Evolutionary conservation across 2,888 invertebrate species (phyloP).

Genomic region (Orthosia cruda): DNA sequence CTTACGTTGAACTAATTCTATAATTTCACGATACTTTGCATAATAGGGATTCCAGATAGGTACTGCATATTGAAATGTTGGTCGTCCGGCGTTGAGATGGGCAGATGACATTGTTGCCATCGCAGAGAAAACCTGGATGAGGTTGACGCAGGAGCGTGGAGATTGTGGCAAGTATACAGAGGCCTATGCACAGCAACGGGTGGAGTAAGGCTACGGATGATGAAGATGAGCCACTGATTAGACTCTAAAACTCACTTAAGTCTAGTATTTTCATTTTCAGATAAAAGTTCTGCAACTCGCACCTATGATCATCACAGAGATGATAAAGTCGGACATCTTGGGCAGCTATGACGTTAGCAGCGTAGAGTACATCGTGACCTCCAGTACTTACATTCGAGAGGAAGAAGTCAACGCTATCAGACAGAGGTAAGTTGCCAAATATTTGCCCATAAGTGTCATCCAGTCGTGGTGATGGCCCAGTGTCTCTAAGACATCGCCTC

Average conservation of each 20-base stretch:
- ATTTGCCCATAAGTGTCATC: neutral
- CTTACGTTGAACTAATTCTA: no score
- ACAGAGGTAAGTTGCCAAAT: constrained; percentile 30
- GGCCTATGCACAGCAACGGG: no score
- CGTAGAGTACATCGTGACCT: constrained; percentile 60
- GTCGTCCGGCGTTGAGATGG: no score
- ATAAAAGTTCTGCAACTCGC: constrained; percentile 59
- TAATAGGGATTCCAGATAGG: no score
- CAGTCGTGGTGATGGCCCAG: neutral
- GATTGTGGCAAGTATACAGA: no score
- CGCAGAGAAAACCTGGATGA: no score
- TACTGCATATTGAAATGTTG: no score
- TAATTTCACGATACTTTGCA: no score
- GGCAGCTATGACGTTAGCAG: constrained; percentile 64
- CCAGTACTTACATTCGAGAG: constrained; percentile 63
- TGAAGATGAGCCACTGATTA: no score
- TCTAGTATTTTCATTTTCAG: constrained; percentile 43
- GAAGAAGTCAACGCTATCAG: constrained; percentile 58
- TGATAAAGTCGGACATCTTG: constrained; percentile 63
- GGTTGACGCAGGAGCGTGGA: no score
- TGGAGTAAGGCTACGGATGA: no score
- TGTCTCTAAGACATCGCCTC: rapidly evolving
- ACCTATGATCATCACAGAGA: constrained; percentile 62
- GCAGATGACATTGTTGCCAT: no score
- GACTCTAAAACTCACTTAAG: neutral